phyloP scores from a whole-genome alignment of 2,888 invertebrate genomes.

The Glaucopsyche alexis region DNA sequence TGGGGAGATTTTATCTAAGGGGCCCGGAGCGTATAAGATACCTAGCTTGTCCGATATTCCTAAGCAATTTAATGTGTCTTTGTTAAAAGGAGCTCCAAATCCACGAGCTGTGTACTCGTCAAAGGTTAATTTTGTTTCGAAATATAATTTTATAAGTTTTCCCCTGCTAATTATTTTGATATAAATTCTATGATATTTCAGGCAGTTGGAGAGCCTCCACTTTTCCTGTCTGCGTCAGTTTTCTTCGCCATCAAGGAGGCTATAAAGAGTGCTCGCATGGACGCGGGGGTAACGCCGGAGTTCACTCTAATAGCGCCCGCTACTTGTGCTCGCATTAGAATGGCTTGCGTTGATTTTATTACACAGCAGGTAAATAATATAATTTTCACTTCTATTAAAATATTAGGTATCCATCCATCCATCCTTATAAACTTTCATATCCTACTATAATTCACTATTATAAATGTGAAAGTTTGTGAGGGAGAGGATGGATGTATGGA shows the following conservation, averaged over 20 bases:
- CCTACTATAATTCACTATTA: too few relatives aligned
- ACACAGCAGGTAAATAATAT: constrained; percentile 82
- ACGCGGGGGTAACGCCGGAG: constrained; percentile 78
- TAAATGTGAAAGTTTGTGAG: too few relatives aligned
- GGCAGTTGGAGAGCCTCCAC: constrained; percentile 97
- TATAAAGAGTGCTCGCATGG: constrained; percentile 86
- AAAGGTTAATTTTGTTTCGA: constrained; percentile 73
- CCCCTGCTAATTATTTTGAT: too few relatives aligned
- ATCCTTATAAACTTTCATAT: too few relatives aligned
- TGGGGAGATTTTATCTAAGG: constrained; percentile 85
- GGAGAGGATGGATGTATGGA: too few relatives aligned
- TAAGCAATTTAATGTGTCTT: constrained; percentile 88
- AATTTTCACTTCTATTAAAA: too few relatives aligned
- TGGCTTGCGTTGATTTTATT: constrained; percentile 92
- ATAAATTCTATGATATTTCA: constrained; percentile 55
- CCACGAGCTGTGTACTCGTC: constrained; percentile 92
- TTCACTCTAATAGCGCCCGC: constrained; percentile 90
- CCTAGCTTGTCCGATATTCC: constrained; percentile 92
- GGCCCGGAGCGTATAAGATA: constrained; percentile 92
- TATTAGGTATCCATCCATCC: too few relatives aligned
- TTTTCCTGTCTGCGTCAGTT: constrained; percentile 91
- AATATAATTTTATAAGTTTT: not conserved
- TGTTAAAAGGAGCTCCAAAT: constrained; percentile 89
- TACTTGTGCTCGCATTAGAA: constrained; percentile 91
- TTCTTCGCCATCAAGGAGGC: constrained; percentile 95